Base-by-base conservation (phyloP, 2,888 invertebrate genomes). In the Scelioninae gen. 2 region DNA sequence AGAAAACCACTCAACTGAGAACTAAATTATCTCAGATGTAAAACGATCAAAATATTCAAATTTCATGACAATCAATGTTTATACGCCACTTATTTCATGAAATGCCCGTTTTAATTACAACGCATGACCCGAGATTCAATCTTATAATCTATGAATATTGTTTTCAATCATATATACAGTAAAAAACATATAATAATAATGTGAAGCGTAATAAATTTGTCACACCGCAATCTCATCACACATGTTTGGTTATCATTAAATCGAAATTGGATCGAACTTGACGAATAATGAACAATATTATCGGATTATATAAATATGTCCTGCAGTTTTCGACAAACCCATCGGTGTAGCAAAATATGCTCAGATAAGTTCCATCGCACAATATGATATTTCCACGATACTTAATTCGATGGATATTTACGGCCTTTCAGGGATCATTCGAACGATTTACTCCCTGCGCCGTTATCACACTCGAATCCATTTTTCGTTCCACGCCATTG, bases 401-500 rank as follows among this genome's bases (percentile, higher is more conserved):
- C 71, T 71, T 69, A 69, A 69, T 60, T 69, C 53, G 46, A 61
- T 69, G 37, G 53, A 61, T 70, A 64, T 70, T 64, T 70, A 64
- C 63, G 70, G 45, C 45, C 55, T 71, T 71, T 73, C 48, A 50
- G 67, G 68, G 41, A 73, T 68, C 68, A 73, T 68, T 73, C 64
- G 63, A 64, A 64, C 73, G 69, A 73, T 73, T 73, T 74, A 69
- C 65, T 55, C 60, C 16, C 50, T 39, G 45, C 55, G 16, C 33
- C 41, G 73, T 46, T 70, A 70, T 65, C 65, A 60, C 65, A 69
- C 65, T 65, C 43, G 69, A 60, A 73, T 60, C 60, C 69, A 64
- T 64, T 69, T 67, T 64, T 69, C 69, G 69, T 73, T 73, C 60
- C 69, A 37, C 64, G n/a, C 55, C 69, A 69, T 60, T 73, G 73